phyloP scores from a whole-genome alignment of 53 echinoderm and acorn worm genomes.

The Actinopyga echinites region DNA sequence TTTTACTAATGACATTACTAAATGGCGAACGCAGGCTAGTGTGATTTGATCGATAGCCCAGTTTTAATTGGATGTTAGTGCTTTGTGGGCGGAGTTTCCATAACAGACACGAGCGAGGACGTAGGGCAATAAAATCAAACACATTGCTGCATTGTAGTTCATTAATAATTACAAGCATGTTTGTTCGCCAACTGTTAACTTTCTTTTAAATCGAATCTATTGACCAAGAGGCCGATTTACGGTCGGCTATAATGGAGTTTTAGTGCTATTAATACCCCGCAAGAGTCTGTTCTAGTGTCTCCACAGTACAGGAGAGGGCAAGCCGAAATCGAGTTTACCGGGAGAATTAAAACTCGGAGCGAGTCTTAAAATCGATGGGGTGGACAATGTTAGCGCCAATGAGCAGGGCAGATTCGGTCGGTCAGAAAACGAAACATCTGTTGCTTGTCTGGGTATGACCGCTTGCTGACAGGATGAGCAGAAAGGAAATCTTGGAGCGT shows the following conservation, averaged over 20 bases:
- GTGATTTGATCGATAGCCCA: slow-evolving; percentile 22
- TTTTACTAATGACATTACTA: slow-evolving; percentile 41
- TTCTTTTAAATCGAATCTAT: slow-evolving; percentile 33
- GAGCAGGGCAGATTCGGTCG: slow-evolving; percentile 35
- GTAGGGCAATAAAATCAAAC: slow-evolving; percentile 33
- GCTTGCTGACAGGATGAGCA: neutral
- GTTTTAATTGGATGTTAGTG: slow-evolving; percentile 35
- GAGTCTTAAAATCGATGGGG: slow-evolving; percentile 24
- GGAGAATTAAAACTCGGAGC: slow-evolving; percentile 19
- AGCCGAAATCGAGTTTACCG: slow-evolving; percentile 22
- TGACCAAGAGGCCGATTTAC: slow-evolving; percentile 12
- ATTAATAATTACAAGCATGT: slow-evolving; percentile 21
- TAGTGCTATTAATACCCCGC: slow-evolving; percentile 5
- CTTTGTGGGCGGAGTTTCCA: slow-evolving; percentile 23
- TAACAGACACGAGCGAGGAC: slow-evolving; percentile 16
- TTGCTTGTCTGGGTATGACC: slow-evolving; percentile 15
- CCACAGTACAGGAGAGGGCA: slow-evolving; percentile 21
- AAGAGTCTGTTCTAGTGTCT: neutral
- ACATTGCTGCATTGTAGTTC: slow-evolving; percentile 33
- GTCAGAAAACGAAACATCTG: slow-evolving; percentile 33
- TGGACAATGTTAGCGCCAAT: slow-evolving; percentile 30
- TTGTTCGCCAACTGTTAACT: slow-evolving; percentile 42
- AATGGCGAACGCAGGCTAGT: slow-evolving; percentile 18
- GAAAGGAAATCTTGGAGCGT: too few relatives aligned
- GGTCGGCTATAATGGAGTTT: slow-evolving; percentile 16